Percentiles rank a stretch among this genome's conserved stretches.
These are phyloP conservation scores for Sycophila texana DNA, from an alignment of 2,888 invertebrate species.

Conservation along the genomic window DNA sequence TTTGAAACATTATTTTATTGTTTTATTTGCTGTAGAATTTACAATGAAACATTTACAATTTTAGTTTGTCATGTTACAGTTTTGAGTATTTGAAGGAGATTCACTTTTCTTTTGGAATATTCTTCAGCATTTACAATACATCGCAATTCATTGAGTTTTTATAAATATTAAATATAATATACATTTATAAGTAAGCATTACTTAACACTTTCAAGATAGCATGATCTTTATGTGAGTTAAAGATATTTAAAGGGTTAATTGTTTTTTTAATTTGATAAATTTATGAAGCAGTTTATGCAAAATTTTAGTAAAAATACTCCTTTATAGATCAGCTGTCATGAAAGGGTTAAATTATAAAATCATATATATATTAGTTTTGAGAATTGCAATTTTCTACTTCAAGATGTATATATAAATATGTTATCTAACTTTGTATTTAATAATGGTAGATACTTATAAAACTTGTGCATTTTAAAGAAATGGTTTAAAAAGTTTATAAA, in stretches of 20 bases:
- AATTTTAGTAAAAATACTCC: too few species aligned
- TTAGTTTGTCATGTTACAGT: conserved; percentile 33
- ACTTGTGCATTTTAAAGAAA: background rate
- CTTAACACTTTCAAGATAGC: conserved; percentile 2
- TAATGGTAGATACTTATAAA: conserved; percentile 17
- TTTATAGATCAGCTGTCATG: too few species aligned
- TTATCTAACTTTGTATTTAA: conserved; percentile 20
- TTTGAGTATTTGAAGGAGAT: conserved; percentile 41
- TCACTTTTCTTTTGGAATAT: conserved; percentile 21
- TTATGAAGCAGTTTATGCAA: too few species aligned
- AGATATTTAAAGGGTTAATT: too few species aligned
- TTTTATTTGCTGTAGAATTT: conserved; percentile 38
- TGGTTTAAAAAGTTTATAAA: background rate
- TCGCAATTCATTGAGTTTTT: conserved; percentile 39
- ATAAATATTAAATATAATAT: conserved; percentile 30
- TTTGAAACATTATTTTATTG: conserved; percentile 44
- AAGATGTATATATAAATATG: conserved; percentile 12
- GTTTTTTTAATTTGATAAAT: too few species aligned
- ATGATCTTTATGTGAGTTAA: background rate
- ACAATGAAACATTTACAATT: conserved; percentile 45
- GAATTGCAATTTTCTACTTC: conserved; percentile 35
- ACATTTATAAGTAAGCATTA: conserved; percentile 32
- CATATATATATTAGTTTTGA: conserved; percentile 14
- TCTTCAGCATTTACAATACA: background rate
- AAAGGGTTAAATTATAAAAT: too few species aligned